Base-by-base conservation (phyloP, 2,888 invertebrate species). In the Teleiodes luculella region DNA sequence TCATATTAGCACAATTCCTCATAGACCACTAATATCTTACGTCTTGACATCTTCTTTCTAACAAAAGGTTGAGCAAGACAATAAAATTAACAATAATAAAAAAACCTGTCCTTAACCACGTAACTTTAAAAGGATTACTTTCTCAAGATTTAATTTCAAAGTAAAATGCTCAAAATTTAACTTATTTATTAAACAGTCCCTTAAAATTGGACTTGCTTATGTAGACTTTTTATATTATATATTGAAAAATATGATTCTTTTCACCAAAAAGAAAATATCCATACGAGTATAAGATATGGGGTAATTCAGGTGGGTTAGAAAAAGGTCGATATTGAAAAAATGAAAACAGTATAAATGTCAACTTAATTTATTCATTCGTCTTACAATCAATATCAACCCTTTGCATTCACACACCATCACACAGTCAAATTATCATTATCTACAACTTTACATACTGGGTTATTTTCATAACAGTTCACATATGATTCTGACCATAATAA, bases 21-120 rank as follows among this genome's bases (percentile, higher is more conserved):
- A 16, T 16, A n/a, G 11, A 8, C 4, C 46, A 11, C 18, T 10
- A n/a, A 31, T 30, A 14, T 11, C 8, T 7, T 46, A n/a, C 14
- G 66, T 57, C 80, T 80, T 80, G 54, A 56, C 74, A 58, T 51
- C 76, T 64, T 65, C 74, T 83, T 83, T 79, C 70, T 20, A 18
- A 4, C 8, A 68, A 81, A 83, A 83, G 80, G 75, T 58, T 53
- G 78, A 70, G 72, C 65, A 80, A 83, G 77, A 66, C 70, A 36
- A 18, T 11, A 41, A 8, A 8, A 11, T 39, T n/a, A n/a, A n/a
- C n/a, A n/a, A n/a, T n/a, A n/a, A n/a, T n/a, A n/a, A n/a, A n/a
- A n/a, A n/a, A n/a, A n/a, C n/a, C n/a, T n/a, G n/a, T n/a, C n/a
- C n/a, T n/a, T n/a, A n/a, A n/a, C n/a, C n/a, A n/a, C n/a, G n/a